These are phyloP conservation scores for Phalanger gymnotis DNA, from an alignment of 2,797 vertebrate genomes.

Conservation along the genomic window DNA sequence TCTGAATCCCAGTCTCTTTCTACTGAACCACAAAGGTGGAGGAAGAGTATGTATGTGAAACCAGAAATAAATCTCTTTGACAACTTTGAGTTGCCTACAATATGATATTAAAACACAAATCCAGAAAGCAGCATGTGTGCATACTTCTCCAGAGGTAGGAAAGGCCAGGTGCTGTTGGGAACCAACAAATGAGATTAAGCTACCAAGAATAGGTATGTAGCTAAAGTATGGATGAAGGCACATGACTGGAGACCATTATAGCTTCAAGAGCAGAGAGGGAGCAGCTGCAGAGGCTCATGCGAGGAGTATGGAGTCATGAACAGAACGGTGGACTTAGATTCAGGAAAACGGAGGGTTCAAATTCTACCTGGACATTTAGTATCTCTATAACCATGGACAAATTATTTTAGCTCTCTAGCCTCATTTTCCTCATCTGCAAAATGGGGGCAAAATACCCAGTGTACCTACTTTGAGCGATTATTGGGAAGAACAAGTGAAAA, in stretches of 20 bases:
- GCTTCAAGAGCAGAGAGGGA: background rate
- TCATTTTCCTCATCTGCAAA: background rate
- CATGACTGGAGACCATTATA: background rate
- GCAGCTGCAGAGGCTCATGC: background rate
- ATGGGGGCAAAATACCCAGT: background rate
- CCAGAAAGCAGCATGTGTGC: conserved; percentile 48
- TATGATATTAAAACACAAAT: conserved; percentile 61
- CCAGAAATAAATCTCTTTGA: conserved; percentile 73
- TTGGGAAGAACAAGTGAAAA: background rate
- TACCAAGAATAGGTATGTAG: background rate
- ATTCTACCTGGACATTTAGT: background rate
- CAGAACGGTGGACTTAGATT: background rate
- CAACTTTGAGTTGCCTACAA: conserved; percentile 67
- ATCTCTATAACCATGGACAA: background rate
- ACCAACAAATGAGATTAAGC: background rate
- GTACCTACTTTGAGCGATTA: background rate
- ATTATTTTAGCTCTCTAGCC: background rate
- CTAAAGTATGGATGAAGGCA: background rate
- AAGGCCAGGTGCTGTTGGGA: background rate
- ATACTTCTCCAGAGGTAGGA: background rate
- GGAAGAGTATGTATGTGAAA: conserved; percentile 6
- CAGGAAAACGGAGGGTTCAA: too few relatives aligned
- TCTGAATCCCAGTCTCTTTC: background rate
- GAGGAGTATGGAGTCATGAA: too few relatives aligned
- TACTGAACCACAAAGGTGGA: background rate